Evolutionary conservation across 2,888 invertebrate species (phyloP), one percentile per base, ranked within the genome.

Genomic region (Anthrax anthrax): DNA sequence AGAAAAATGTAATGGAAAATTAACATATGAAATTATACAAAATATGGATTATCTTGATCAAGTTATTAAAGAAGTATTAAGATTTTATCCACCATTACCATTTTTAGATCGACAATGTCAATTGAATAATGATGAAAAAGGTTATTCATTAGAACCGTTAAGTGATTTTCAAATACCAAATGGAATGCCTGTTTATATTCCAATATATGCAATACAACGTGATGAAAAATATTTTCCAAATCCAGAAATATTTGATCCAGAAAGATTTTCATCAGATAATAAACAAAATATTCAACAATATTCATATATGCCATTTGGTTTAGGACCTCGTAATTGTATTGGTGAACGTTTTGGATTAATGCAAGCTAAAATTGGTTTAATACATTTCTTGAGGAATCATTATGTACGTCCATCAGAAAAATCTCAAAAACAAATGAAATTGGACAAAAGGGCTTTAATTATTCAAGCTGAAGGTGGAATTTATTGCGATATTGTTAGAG

Each of bases 91-190:
- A 1, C 58, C 63, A 0, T 41, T 67, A 8, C 65, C 69, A 3
- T 62, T 66, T 47, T 48, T 69, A 27, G 68, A 69, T 51, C 57
- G 69, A n/a, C 55, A 59, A 36, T 68, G 65, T 45, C 62, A 61
- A 9, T 48, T 56, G 9, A 18, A 51, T 0, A 42, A 49, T 16
- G 58, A 49, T 0, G 52, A 55, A 3, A 44, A 50, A 1, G 60
- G 58, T 17, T 64, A 61, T 37, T 56, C 61, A 0, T 43, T 68
- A 19, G 50, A 55, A 14, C 66, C 67, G 0, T 58, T 55, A 37
- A 54, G 56, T 48, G 51, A 59, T 2, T 63, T 58, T 46, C 38
- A 18, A 3, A 54, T 69, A 27, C 61, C 65, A 6, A 50, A 55
- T 32, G 63, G 61, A 16, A 65, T 65, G 64, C 62, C 67, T 1